These are phyloP conservation scores for Unio pictorum DNA, from an alignment of 2,888 invertebrate species.

Conservation along the genomic window DNA sequence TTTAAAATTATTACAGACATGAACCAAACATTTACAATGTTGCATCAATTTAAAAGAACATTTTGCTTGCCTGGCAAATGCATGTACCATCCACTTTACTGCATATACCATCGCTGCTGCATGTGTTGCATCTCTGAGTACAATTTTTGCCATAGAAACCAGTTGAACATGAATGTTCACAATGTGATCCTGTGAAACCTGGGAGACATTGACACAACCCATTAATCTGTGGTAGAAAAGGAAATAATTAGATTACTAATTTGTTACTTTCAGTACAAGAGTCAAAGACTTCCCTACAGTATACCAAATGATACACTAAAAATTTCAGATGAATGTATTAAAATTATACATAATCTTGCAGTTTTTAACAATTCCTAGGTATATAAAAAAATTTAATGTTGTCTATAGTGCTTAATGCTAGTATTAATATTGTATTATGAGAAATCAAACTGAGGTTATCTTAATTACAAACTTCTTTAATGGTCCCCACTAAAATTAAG, in stretches of 20 bases:
- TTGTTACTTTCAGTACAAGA: background rate
- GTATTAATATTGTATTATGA: too few relatives aligned
- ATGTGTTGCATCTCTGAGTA: conserved; percentile 24
- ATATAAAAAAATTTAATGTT: too few relatives aligned
- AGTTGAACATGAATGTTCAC: conserved; percentile 38
- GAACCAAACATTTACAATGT: background rate
- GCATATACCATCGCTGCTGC: conserved; percentile 35
- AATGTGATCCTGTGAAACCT: conserved; percentile 40
- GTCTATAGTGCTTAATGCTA: too few relatives aligned
- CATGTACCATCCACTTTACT: conserved; percentile 45
- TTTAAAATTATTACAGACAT: too few relatives aligned
- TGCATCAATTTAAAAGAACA: background rate
- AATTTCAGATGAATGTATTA: background rate
- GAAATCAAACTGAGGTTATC: too few relatives aligned
- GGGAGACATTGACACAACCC: conserved; percentile 44
- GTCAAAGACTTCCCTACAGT: background rate
- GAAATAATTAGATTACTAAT: background rate
- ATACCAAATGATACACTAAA: background rate
- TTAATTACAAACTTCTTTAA: too few relatives aligned
- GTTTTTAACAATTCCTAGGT: too few relatives aligned
- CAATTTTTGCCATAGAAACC: conserved; percentile 54
- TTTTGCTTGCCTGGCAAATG: conserved; percentile 29
- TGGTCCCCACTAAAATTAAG: too few relatives aligned
- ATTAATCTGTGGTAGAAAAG: conserved; percentile 21
- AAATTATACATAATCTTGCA: too few relatives aligned